These are phyloP conservation scores for Euborellia annulipes DNA, from an alignment of 1,140 invertebrate genomes.

Conservation along the genomic window DNA sequence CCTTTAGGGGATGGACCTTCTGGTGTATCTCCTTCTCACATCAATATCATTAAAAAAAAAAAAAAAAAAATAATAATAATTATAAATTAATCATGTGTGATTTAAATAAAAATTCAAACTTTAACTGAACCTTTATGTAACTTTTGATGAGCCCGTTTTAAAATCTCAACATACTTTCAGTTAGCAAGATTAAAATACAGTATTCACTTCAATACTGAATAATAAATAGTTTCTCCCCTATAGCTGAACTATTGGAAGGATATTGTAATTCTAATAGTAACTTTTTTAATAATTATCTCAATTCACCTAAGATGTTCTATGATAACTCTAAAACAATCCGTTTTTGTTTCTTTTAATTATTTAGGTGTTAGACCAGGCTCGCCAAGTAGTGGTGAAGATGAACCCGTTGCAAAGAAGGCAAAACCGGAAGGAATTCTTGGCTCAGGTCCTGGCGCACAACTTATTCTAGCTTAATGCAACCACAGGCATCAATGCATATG, in stretches of 20 bases:
- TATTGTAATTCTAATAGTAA: no score
- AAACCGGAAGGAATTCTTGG: slow-evolving; percentile 45
- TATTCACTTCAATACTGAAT: slow-evolving; percentile 4
- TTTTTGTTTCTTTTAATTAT: background rate
- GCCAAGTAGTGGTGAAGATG: slow-evolving; percentile 47
- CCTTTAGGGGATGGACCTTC: no score
- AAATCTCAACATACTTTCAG: background rate
- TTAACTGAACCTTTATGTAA: slow-evolving; percentile 6
- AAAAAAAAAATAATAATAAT: no score
- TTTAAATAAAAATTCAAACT: no score
- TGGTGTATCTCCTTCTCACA: no score
- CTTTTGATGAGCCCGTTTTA: slow-evolving; percentile 5
- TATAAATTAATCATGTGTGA: no score
- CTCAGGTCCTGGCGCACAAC: slow-evolving; percentile 26
- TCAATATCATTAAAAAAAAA: no score
- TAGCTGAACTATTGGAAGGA: background rate
- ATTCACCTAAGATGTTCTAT: background rate
- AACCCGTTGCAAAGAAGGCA: slow-evolving; percentile 51
- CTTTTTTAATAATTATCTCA: background rate
- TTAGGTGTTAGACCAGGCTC: slow-evolving; percentile 30
- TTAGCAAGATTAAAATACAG: background rate
- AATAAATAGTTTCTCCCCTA: background rate
- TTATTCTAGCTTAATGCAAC: slow-evolving; percentile 31
- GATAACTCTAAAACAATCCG: background rate
- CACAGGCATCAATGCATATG: slow-evolving; percentile 27